Percentiles rank a stretch among this genome's conserved stretches.
Conservation (phyloP, 2,113 vertebrate genomes). For the Dipodomys ordii region DNA sequence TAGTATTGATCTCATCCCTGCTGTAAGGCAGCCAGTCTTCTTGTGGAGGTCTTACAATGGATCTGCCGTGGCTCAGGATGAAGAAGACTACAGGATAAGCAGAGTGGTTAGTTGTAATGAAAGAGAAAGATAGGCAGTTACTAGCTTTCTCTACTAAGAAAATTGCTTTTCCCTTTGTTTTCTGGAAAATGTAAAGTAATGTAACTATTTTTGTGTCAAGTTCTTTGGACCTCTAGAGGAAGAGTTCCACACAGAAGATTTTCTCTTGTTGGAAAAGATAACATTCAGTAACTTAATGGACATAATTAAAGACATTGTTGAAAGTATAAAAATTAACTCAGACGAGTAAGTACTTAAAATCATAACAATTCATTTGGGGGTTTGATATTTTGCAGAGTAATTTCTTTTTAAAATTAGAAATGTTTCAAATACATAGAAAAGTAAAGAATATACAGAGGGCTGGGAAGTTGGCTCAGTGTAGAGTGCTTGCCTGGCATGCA, state of each 20-base stretch:
- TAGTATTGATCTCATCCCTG: background rate
- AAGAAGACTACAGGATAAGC: background rate
- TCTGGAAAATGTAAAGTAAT: background rate
- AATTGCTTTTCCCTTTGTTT: background rate
- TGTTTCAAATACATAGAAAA: background rate
- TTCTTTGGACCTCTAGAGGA: conserved; percentile 91
- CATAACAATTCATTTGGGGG: background rate
- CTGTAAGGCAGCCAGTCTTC: background rate
- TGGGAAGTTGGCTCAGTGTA: too few relatives aligned
- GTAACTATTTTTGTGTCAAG: conserved; percentile 82
- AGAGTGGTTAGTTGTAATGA: background rate
- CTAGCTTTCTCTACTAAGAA: background rate
- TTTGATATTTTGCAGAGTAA: conserved; percentile 34
- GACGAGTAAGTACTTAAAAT: conserved; percentile 84
- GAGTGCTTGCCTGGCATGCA: too few relatives aligned
- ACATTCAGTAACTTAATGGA: conserved; percentile 90
- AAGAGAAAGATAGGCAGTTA: background rate
- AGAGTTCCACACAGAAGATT: conserved; percentile 93
- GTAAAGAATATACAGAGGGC: background rate
- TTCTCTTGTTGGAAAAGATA: conserved; percentile 94
- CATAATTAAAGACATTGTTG: conserved; percentile 93
- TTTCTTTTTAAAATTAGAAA: conserved; percentile 43
- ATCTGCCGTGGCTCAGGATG: background rate
- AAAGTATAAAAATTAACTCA: conserved; percentile 89
- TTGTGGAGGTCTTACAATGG: background rate